Conservation (phyloP, 2,113 vertebrate species). For the Cettia cetti region DNA sequence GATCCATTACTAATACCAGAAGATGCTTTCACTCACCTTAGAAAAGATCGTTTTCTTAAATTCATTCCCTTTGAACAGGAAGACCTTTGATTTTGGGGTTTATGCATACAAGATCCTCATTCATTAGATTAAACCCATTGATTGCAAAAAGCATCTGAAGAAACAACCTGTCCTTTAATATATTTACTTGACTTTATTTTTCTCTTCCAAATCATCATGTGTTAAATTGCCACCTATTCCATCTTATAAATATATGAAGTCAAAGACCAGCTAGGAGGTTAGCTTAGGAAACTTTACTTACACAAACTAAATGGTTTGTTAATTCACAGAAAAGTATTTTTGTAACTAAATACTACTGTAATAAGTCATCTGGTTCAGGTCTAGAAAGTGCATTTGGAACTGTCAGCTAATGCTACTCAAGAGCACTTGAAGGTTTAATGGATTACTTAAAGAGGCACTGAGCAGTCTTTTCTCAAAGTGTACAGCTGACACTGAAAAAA, state of each 20-base stretch:
- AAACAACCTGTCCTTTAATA: not conserved
- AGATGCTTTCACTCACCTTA: not conserved
- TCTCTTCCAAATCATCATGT: not conserved
- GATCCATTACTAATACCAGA: not conserved
- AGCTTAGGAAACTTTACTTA: not conserved
- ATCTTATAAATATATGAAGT: not conserved
- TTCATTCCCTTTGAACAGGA: not conserved
- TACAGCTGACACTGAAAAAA: not conserved
- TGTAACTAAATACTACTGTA: not conserved
- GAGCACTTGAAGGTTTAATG: conserved; percentile 29
- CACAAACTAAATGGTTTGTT: not conserved
- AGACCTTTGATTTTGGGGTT: not conserved
- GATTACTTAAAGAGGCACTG: conserved; percentile 2
- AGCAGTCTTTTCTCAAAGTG: not conserved
- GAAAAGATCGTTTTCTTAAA: not conserved
- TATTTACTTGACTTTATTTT: not conserved
- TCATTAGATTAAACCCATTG: not conserved
- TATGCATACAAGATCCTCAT: not conserved
- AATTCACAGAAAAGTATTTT: not conserved
- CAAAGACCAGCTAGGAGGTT: not conserved
- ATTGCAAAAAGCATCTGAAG: not conserved
- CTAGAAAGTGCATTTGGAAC: conserved; percentile 19
- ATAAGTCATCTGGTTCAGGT: not conserved
- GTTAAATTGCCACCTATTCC: not conserved
- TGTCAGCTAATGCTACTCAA: conserved; percentile 6